These are phyloP conservation scores for Timema cristinae DNA, from an alignment of 2,888 invertebrate species.

Conservation along the genomic window DNA sequence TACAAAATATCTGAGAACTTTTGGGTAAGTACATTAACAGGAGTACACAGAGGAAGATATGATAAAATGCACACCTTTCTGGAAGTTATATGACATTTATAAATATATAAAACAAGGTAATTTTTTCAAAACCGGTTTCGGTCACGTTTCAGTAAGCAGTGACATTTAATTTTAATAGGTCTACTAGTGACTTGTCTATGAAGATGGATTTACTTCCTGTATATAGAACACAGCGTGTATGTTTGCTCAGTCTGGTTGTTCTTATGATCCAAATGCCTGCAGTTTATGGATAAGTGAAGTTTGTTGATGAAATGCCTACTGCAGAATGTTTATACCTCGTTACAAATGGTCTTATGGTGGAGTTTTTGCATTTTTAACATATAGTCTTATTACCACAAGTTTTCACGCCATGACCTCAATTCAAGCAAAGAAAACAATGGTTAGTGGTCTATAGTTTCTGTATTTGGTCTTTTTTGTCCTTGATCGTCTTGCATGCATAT, in stretches of 20 bases:
- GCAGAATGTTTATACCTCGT: too few relatives aligned
- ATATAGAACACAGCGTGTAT: constrained; percentile 6
- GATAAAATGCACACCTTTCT: too few relatives aligned
- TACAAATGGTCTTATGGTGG: constrained; percentile 4
- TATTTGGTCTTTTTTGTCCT: background rate
- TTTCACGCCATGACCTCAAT: background rate
- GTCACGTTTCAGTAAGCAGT: too few relatives aligned
- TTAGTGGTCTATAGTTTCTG: background rate
- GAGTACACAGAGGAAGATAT: too few relatives aligned
- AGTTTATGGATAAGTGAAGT: constrained; percentile 10
- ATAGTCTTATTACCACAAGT: background rate
- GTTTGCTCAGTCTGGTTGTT: constrained; percentile 4
- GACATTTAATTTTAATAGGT: background rate
- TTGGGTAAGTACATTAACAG: too few relatives aligned
- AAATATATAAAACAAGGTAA: too few relatives aligned
- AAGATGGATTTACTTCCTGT: constrained; percentile 15
- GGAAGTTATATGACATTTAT: too few relatives aligned
- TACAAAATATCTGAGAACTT: too few relatives aligned
- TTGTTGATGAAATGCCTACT: too few relatives aligned
- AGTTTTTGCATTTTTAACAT: background rate
- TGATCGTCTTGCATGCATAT: background rate
- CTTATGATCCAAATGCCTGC: background rate
- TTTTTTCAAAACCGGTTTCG: too few relatives aligned
- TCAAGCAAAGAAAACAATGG: constrained; percentile 14
- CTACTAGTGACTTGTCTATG: background rate